Base-by-base conservation (phyloP, 2,113 vertebrate species). In the Regulus satrapa region DNA sequence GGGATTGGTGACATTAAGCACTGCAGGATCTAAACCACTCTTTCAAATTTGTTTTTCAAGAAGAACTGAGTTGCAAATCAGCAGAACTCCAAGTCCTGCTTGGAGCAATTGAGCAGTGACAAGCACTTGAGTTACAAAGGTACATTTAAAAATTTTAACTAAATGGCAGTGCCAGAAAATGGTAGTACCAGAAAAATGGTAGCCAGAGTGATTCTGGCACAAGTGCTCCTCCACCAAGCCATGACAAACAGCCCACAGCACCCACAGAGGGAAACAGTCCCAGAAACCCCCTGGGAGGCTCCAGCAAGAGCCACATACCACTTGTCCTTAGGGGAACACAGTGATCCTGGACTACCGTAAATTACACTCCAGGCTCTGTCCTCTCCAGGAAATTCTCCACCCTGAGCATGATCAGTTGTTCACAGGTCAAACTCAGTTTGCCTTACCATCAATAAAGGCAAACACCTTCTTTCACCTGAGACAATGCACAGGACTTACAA, bases 51-150 rank as follows among this genome's bases (percentile, higher is more conserved):
- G 5, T 28, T 63, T 77, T 86, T 59, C 63, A 91, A 12, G 43
- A 68, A 63, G 28, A 38, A 49, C 21, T 34, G 55, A 62, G 29
- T n/a, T 61, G 40, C 36, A 64, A 46, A 66, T 71, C 46, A 79
- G 25, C 55, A 74, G 49, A 86, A 86, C 10, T 68, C 26, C 25
- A 54, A 68, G 45, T 32, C 26, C n/a, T 46, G 19, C 64, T 81
- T 34, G 45, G 61, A 86, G 34, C 13, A 78, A 64, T 16, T 1
- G 2, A 56, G 34, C 34, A 55, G 28, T 0, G 0, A 18, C 36
- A 90, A 75, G 40, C 56, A 24, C 59, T 59, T 40, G 38, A 58
- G 40, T 41, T 77, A 81, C 21, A 67, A 67, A 48, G 6, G 18
- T 62, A 34, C 28, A 9, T 43, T 51, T 31, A 5, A 91, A 91